phyloP scores from a whole-genome alignment of 1,140 invertebrate species.

The Saccostrea glomerata region DNA sequence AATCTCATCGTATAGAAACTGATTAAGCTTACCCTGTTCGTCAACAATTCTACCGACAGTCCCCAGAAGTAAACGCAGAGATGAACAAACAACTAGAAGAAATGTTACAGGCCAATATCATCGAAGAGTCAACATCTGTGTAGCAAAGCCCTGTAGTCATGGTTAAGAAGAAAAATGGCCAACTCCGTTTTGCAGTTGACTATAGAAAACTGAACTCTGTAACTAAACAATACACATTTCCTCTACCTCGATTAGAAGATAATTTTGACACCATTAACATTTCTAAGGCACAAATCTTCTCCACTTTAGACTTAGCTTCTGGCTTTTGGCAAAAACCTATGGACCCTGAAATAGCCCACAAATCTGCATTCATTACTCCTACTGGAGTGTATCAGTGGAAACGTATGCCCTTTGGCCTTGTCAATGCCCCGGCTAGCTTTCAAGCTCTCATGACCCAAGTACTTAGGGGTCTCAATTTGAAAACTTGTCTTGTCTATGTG shows the following conservation, averaged over 20 bases:
- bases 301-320: too few species aligned
- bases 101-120: too few species aligned
- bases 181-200: constrained; percentile 42
- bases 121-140: not conserved
- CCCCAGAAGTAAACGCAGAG: constrained; percentile 24
- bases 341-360: too few species aligned
- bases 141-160: constrained; percentile 61
- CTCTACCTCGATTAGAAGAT: too few species aligned
- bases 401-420: constrained; percentile 55
- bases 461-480: too few species aligned
- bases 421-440: constrained; percentile 46
- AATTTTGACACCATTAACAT: not conserved
- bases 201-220: constrained; percentile 61
- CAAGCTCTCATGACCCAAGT: too few species aligned
- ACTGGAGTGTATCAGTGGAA: constrained; percentile 53
- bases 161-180: constrained; percentile 59
- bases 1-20: not conserved
- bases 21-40: constrained; percentile 41
- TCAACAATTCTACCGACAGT: constrained; percentile 41
- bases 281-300: too few species aligned
- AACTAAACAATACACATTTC: constrained; percentile 40
- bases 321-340: too few species aligned
- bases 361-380: constrained; percentile 36
- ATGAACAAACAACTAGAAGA: too few species aligned
- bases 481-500: not conserved